phyloP scores from a whole-genome alignment of 2,888 invertebrate genomes.

The Colostygia pectinataria region DNA sequence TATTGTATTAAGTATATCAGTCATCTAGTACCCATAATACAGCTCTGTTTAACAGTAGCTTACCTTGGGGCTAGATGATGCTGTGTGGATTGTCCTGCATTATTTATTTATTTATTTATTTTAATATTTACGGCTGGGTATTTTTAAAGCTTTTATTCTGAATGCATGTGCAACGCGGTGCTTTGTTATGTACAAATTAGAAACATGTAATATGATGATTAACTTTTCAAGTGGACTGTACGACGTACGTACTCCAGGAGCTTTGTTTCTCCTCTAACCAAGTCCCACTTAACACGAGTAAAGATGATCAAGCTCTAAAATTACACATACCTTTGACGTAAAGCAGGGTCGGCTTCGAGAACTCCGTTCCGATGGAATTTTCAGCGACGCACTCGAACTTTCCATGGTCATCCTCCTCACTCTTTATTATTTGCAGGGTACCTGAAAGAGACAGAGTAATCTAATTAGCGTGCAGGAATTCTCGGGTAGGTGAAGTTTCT shows the following conservation, averaged over 20 bases:
- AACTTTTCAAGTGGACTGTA: too few species aligned
- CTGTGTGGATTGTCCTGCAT: too few species aligned
- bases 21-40: too few species aligned
- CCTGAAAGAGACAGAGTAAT: constrained; percentile 80
- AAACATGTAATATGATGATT: too few species aligned
- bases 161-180: too few species aligned
- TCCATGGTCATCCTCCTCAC: constrained; percentile 95
- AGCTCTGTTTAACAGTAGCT: too few species aligned
- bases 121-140: too few species aligned
- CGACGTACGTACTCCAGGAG: neutral
- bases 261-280: constrained; percentile 4
- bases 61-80: too few species aligned
- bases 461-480: constrained; percentile 14
- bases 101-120: too few species aligned
- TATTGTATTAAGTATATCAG: too few species aligned
- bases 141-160: too few species aligned
- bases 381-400: constrained; percentile 98
- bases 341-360: constrained; percentile 93
- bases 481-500: neutral
- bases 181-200: too few species aligned
- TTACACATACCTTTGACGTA: constrained; percentile 93
- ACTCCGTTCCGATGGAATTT: constrained; percentile 95
- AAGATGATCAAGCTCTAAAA: constrained; percentile 1
- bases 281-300: constrained; percentile 7
- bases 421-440: constrained; percentile 93